Evolutionary conservation across 2,888 invertebrate species (phyloP), one percentile per base, ranked within the genome.

Genomic region (Oeneis ivallda): DNA sequence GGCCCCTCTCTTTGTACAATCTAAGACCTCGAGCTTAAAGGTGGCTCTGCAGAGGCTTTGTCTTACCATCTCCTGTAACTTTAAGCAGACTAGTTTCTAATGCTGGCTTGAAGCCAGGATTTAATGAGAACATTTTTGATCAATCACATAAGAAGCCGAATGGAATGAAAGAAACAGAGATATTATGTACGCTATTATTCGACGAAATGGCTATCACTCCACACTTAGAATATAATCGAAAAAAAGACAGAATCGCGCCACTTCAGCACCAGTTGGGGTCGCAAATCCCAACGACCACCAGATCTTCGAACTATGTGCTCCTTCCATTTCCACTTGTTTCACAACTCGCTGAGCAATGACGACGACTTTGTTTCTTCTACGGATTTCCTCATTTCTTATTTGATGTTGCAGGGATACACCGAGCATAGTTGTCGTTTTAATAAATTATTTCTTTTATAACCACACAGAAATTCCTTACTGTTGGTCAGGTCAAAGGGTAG

Each of bases 171-270:
- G 47, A 47, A 17, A 17, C 17, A 10, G 47, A 47, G 9, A 47
- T 17, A 47, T 17, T 47, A n/a, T 17, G 47, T 47, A 43, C 43
- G 3, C n/a, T 43, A 4, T n/a, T 43, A 5, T 43, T 43, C n/a
- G 43, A 43, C 43, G 43, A 43, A 43, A 43, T n/a, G 43, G 43
- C 43, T 3, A 43, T 43, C 43, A 43, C 43, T 43, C 43, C 43
- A 5, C 43, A 43, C 43, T n/a, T 43, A 0, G 43, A 43, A 6
- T 43, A 43, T 43, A 43, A 43, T n/a, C 13, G 43, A 43, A 43
- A 43, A 43, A 43, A 43, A 43, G 43, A 43, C 43, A 13, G n/a
- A n/a, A 43, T 43, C n/a, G n/a, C n/a, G n/a, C n/a, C n/a, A n/a
- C n/a, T n/a, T n/a, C n/a, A n/a, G n/a, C n/a, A n/a, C n/a, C n/a